Conservation (phyloP, 2,797 vertebrate species). For the Atherinosoma microstoma region DNA sequence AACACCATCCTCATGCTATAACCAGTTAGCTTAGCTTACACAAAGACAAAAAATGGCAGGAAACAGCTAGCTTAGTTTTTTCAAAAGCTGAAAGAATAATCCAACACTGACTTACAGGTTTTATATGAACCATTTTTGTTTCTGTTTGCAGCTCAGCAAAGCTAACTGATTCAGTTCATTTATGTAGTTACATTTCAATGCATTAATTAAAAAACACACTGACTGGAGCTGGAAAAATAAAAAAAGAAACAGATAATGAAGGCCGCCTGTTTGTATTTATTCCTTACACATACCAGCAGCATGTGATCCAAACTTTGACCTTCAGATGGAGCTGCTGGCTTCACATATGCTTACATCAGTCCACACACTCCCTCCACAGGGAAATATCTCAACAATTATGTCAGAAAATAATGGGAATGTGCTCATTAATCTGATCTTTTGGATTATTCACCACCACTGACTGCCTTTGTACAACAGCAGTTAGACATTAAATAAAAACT, state of each 20-base stretch:
- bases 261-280: neutral
- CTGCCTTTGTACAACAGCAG: neutral
- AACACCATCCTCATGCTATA: neutral
- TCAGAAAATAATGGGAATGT: neutral
- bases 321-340: slow-evolving; percentile 14
- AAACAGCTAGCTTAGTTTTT: neutral
- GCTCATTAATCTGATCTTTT: neutral
- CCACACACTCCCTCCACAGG: neutral
- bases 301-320: slow-evolving; percentile 18
- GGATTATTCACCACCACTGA: neutral
- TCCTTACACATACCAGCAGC: neutral
- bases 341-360: neutral
- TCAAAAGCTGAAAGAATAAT: too few species aligned
- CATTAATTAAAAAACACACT: neutral
- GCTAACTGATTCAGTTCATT: neutral
- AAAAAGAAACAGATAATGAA: neutral
- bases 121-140: neutral
- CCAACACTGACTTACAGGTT: neutral
- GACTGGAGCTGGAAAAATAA: neutral
- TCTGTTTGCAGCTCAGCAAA: neutral
- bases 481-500: too few species aligned
- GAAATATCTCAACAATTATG: neutral
- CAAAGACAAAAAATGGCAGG: too few species aligned
- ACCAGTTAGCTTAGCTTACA: too few species aligned
- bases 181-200: neutral